Evolutionary conservation across 2,888 invertebrate species (phyloP), one percentile per base, ranked within the genome.

Genomic region (Tetragonisca angustula): DNA sequence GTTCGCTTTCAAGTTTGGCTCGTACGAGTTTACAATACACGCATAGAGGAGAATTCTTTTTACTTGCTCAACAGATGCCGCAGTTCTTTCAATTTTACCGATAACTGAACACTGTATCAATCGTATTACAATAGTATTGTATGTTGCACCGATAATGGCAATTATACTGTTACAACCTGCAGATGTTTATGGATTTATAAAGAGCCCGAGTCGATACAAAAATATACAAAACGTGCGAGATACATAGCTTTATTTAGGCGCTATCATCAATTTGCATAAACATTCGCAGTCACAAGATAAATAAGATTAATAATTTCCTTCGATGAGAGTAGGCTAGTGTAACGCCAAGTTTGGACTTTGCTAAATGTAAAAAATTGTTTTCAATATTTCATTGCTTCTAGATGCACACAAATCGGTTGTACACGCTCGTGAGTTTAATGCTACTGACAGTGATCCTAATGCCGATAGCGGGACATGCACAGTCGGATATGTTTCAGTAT

Each of bases 331-430:
- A 67, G 43, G 1, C 21, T 43, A 24, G 17, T 6, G 27, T 24
- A 36, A 11, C 21, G 15, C 21, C 24, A 4, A 9, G 9, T 2
- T 27, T 3, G 54, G 27, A 43, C 52, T 49, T 50, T n/a, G 61
- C 17, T 36, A 59, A 49, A 27, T 11, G 1, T 3, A 61, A 61
- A 21, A 50, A 24, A n/a, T 21, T 11, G 21, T 32, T 71, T 17
- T n/a, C 27, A 76, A 24, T 52, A 32, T 69, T 54, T 19, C 59
- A 78, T 77, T 78, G 64, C 19, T 93, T 93, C 24, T 91, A 94
- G 94, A 94, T 94, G 94, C 91, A 90, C 89, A 88, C 90, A 74
- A 87, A 89, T 89, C 89, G 88, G 88, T 90, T 90, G 81, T 90
- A 89, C 84, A 86, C 89, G 74, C 79, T 93, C 84, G 80, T 91